phyloP scores from a whole-genome alignment of 2,888 invertebrate genomes.

The Coenonympha arcania region DNA sequence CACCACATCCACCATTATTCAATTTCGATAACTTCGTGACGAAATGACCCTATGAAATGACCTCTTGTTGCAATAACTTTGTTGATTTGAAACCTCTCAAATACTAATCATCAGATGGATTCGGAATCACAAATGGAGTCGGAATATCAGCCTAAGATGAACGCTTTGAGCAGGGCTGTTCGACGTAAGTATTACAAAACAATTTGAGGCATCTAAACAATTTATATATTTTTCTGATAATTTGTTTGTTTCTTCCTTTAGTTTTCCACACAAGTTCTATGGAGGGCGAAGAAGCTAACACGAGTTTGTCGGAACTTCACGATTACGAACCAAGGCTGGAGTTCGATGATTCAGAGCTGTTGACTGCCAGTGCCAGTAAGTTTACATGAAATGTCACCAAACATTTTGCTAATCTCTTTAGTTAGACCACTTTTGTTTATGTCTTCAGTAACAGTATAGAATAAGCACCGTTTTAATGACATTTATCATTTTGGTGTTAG shows the following conservation, averaged over 20 bases:
- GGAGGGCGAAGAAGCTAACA: constrained; percentile 83
- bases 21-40: neutral
- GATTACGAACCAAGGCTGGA: constrained; percentile 97
- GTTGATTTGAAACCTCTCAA: too few relatives aligned
- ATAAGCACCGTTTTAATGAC: too few relatives aligned
- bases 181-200: constrained; percentile 46
- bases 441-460: too few relatives aligned
- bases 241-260: constrained; percentile 20
- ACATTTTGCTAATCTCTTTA: neutral
- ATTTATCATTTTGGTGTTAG: too few relatives aligned
- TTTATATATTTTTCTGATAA: neutral
- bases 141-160: constrained; percentile 59
- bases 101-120: too few relatives aligned
- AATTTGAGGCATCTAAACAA: neutral
- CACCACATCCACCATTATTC: too few relatives aligned
- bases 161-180: constrained; percentile 61
- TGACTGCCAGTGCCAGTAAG: constrained; percentile 70
- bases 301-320: constrained; percentile 91
- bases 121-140: constrained; percentile 52
- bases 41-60: too few relatives aligned
- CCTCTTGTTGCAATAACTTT: too few relatives aligned
- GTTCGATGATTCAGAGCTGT: constrained; percentile 95
- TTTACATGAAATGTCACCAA: constrained; percentile 8
- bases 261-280: constrained; percentile 50
- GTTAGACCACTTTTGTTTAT: neutral